Conservation (phyloP, 2,797 vertebrate species). For the Columba guinea region DNA sequence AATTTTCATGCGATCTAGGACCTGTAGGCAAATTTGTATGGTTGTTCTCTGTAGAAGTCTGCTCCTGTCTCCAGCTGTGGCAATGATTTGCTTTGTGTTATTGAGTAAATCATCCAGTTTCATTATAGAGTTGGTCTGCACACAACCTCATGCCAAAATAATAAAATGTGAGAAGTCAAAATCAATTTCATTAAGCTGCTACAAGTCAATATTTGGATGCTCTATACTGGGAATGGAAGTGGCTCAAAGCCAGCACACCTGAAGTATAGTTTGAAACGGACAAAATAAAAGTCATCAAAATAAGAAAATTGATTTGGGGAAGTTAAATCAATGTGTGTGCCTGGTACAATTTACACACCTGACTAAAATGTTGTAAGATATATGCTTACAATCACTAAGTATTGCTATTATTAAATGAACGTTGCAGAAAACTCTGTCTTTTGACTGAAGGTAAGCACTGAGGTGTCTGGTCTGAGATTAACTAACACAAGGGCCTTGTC, state of each 20-base stretch:
- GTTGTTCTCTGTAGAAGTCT: neutral
- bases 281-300: slow-evolving; percentile 56
- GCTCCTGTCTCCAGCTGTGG: slow-evolving; percentile 40
- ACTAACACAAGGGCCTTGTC: neutral
- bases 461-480: neutral
- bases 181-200: slow-evolving; percentile 56
- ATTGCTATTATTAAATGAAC: slow-evolving; percentile 24
- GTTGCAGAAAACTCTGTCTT: neutral
- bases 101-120: slow-evolving; percentile 58
- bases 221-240: slow-evolving; percentile 34
- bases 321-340: slow-evolving; percentile 35
- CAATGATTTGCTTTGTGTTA: slow-evolving; percentile 17
- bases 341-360: slow-evolving; percentile 41
- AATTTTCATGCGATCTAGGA: neutral
- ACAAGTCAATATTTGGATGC: slow-evolving; percentile 53
- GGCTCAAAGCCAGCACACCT: slow-evolving; percentile 35
- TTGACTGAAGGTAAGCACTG: neutral
- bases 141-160: slow-evolving; percentile 41
- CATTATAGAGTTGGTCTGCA: slow-evolving; percentile 10
- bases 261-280: slow-evolving; percentile 8
- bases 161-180: slow-evolving; percentile 60
- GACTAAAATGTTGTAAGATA: slow-evolving; percentile 5
- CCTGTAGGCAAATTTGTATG: neutral
- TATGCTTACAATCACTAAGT: slow-evolving; percentile 13
- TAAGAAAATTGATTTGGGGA: slow-evolving; percentile 46